Evolutionary conservation across 2,797 vertebrate genomes (phyloP).

Genomic region (Adrianichthys oophorus): DNA sequence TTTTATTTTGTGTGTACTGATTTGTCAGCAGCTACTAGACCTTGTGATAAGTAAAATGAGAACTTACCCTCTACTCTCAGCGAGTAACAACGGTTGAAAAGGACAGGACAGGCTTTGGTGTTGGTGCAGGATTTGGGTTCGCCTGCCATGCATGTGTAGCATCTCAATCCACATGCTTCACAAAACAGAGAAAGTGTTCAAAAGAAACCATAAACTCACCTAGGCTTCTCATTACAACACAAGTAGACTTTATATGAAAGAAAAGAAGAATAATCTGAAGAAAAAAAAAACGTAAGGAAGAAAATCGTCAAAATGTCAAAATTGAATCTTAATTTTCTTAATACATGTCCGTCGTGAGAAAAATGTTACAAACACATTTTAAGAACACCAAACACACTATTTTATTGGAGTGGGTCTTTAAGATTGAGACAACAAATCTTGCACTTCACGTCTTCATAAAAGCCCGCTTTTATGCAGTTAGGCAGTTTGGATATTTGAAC

Average conservation of each 20-base stretch:
- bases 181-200: conserved; percentile 12
- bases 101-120: conserved; percentile 21
- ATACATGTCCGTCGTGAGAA: too few species aligned
- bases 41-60: background rate
- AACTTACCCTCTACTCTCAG: background rate
- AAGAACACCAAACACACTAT: too few species aligned
- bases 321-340: too few species aligned
- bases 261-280: background rate
- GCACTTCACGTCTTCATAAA: too few species aligned
- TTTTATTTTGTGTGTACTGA: background rate
- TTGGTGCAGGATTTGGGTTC: conserved; percentile 44
- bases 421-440: too few species aligned
- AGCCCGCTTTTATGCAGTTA: too few species aligned
- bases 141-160: conserved; percentile 42
- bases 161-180: conserved; percentile 55
- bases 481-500: too few species aligned
- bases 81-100: conserved; percentile 54
- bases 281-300: too few species aligned
- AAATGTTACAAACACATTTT: too few species aligned
- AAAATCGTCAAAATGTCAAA: too few species aligned
- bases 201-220: background rate
- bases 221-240: background rate
- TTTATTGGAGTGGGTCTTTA: too few species aligned
- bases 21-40: background rate
- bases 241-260: background rate